Evolutionary conservation across 1,140 invertebrate genomes (phyloP).

Genomic region (Hycleus phaleratus): DNA sequence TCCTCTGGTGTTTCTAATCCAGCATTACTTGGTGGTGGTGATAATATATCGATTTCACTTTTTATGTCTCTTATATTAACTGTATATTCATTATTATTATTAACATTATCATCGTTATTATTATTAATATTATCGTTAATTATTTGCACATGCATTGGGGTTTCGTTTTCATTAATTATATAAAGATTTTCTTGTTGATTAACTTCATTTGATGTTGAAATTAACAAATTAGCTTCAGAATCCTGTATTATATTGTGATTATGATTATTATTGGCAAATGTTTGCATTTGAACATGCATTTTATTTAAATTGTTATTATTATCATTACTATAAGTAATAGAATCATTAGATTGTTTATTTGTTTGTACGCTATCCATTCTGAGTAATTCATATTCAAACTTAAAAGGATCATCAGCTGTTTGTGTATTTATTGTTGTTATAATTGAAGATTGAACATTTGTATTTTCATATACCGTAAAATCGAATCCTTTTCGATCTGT

Average conservation of each 20-base stretch:
- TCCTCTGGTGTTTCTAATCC: slow-evolving; percentile 16
- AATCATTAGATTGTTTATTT: slow-evolving; percentile 11
- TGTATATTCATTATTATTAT: slow-evolving; percentile 9
- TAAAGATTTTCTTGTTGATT: slow-evolving; percentile 6
- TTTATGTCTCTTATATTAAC: slow-evolving; percentile 17
- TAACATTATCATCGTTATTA: slow-evolving; percentile 6
- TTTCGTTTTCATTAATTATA: slow-evolving; percentile 13
- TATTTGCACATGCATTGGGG: slow-evolving; percentile 8
- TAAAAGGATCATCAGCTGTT: slow-evolving; percentile 11
- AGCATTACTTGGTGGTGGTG: neutral
- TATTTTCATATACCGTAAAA: slow-evolving; percentile 14
- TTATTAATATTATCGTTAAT: slow-evolving; percentile 7
- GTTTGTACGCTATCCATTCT: slow-evolving; percentile 6
- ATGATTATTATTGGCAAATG: slow-evolving; percentile 5
- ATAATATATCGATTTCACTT: slow-evolving; percentile 12
- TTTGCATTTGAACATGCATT: neutral
- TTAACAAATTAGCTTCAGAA: slow-evolving; percentile 10
- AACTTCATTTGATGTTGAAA: slow-evolving; percentile 5
- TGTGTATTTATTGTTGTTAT: neutral
- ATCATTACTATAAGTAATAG: slow-evolving; percentile 6
- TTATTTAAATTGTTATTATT: neutral
- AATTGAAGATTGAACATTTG: slow-evolving; percentile 2
- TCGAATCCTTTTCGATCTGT: slow-evolving; percentile 15
- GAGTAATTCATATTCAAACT: slow-evolving; percentile 10
- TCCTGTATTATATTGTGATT: slow-evolving; percentile 7